Conservation (phyloP, 2,797 vertebrate species). For the Nyctalus aviator region DNA sequence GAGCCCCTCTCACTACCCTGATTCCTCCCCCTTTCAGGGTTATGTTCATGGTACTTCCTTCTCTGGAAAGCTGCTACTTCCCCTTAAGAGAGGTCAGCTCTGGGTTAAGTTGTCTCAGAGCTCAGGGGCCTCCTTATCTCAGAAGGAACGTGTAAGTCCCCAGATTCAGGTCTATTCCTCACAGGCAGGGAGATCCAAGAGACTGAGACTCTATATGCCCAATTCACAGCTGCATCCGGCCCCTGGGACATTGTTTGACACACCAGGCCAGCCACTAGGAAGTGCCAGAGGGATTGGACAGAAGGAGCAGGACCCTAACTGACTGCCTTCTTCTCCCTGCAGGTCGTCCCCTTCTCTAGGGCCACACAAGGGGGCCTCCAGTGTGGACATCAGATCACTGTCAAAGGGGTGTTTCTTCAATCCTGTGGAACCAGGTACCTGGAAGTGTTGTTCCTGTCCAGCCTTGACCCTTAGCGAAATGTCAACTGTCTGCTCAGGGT, state of each 20-base stretch:
- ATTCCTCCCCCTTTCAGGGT: not conserved
- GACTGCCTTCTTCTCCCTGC: not conserved
- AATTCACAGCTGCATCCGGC: not conserved
- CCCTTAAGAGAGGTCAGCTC: not conserved
- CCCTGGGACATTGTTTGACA: not conserved
- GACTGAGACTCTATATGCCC: not conserved
- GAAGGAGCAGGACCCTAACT: not conserved
- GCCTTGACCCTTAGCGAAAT: rapidly evolving
- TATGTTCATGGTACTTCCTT: not conserved
- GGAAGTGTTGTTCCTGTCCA: not conserved
- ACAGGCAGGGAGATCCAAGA: rapidly evolving
- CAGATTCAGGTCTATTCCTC: not conserved
- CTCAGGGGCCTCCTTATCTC: not conserved
- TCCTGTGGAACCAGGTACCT: constrained; percentile 9
- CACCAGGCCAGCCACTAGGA: too few relatives aligned
- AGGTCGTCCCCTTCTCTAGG: constrained; percentile 62
- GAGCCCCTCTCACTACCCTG: not conserved
- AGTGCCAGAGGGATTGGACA: not conserved
- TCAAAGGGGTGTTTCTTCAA: not conserved
- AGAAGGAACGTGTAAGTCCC: not conserved
- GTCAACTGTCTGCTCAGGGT: not conserved
- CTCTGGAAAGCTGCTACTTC: not conserved
- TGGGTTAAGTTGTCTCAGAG: not conserved
- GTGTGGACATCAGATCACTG: constrained; percentile 60
- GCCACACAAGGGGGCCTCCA: constrained; percentile 65